Percentiles rank a stretch among this genome's conserved stretches.
These are phyloP conservation scores for Embidobia sp. DNA, from an alignment of 2,888 invertebrate genomes.

Conservation along the genomic window DNA sequence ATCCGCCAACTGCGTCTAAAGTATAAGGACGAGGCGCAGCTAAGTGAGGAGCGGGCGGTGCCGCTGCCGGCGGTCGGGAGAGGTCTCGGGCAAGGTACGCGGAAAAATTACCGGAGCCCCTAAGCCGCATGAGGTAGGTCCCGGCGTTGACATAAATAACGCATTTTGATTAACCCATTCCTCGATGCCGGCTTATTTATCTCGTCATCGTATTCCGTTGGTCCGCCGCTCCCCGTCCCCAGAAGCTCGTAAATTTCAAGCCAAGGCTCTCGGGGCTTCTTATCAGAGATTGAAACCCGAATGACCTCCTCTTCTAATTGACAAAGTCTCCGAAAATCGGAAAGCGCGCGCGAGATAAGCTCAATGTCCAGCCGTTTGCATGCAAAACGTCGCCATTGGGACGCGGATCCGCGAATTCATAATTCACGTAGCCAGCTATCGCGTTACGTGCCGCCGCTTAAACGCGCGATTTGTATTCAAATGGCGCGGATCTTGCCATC, in stretches of 20 bases:
- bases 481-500: conserved; percentile 36
- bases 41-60: conserved; percentile 56
- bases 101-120: conserved; percentile 59
- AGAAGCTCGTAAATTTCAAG: conserved; percentile 23
- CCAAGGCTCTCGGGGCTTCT: conserved; percentile 8
- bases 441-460: conserved; percentile 57
- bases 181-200: conserved; percentile 45
- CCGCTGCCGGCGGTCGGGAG: no score
- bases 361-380: conserved; percentile 42
- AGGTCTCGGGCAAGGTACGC: conserved; percentile 48
- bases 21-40: conserved; percentile 73
- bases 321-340: conserved; percentile 38
- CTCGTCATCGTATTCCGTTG: conserved; percentile 15
- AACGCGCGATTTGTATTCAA: conserved; percentile 62
- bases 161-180: conserved; percentile 59
- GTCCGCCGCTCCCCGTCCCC: no score
- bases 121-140: conserved; percentile 42
- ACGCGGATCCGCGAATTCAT: conserved; percentile 49
- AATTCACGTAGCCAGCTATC: conserved; percentile 56
- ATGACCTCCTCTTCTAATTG: conserved; percentile 29
- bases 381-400: conserved; percentile 35
- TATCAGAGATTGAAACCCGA: conserved; percentile 31
- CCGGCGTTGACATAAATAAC: conserved; percentile 47
- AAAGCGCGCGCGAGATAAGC: conserved; percentile 44
- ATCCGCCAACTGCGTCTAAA: conserved; percentile 71